These are phyloP conservation scores for Microctenopoma steveboyesi DNA, from an alignment of 2,797 vertebrate genomes.

Conservation along the genomic window DNA sequence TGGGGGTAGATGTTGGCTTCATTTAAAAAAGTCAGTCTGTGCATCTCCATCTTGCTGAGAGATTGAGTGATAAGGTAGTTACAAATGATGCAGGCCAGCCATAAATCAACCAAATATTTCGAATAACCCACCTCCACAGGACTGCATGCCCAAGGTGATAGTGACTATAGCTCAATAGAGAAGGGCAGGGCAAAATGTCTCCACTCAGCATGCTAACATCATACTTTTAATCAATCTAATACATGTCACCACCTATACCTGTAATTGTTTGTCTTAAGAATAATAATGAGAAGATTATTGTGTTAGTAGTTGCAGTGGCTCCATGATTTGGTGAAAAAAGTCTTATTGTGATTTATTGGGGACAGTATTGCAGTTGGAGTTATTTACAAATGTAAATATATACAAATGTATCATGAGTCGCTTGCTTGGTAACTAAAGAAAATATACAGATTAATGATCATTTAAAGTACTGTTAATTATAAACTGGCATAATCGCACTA, in stretches of 20 bases:
- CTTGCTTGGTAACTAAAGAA: too few relatives aligned
- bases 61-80: constrained; percentile 73
- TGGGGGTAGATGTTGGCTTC: constrained; percentile 55
- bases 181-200: constrained; percentile 50
- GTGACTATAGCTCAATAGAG: constrained; percentile 60
- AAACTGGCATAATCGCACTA: too few relatives aligned
- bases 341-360: too few relatives aligned
- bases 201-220: constrained; percentile 51
- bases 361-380: too few relatives aligned
- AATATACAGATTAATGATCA: too few relatives aligned
- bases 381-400: too few relatives aligned
- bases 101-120: constrained; percentile 73
- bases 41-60: constrained; percentile 68
- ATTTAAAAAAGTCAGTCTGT: constrained; percentile 61
- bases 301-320: neutral
- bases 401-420: too few relatives aligned
- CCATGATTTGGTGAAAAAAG: too few relatives aligned
- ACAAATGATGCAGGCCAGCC: constrained; percentile 62
- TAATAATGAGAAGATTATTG: neutral
- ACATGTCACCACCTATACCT: constrained; percentile 27
- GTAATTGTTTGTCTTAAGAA: constrained; percentile 4
- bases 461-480: too few relatives aligned
- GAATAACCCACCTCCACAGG: constrained; percentile 45
- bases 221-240: constrained; percentile 55
- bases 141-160: constrained; percentile 69